Evolutionary conservation across 2,888 invertebrate species (phyloP), one percentile per base, ranked within the genome.

Genomic region (Adineta ricciae): DNA sequence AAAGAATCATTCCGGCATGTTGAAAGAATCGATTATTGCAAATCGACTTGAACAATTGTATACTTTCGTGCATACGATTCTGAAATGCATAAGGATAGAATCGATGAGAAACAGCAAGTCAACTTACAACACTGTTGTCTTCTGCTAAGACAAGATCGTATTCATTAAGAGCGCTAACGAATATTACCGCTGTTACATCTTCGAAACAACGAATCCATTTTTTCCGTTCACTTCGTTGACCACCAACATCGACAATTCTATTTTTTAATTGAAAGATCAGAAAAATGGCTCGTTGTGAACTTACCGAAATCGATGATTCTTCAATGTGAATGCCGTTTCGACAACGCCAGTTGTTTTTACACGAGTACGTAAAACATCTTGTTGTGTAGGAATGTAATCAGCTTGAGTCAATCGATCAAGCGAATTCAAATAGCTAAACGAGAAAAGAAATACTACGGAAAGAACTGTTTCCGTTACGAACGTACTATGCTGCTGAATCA

Each of bases 361-460:
- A 92, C 99, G 96, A 94, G 99, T 99, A 92, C 99, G 94, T 89
- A 99, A 93, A 91, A 99, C 99, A 93, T 99, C 99, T 92, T 94
- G 99, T 92, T 99, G 98, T 89, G 95, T 94, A 89, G 98, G 98
- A 90, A 96, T 96, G 93, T 99, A 99, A 92, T 96, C 95, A 89
- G 94, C 93, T 92, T 95, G 94, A 92, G 97, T 96, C 91, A 99
- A 95, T 92, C 94, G 94, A 92, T 95, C 94, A 92, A 97, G 96
- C 92, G 95, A 94, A 92, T 97, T 96, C 92, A 97, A 93, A 93
- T 97, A 97, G 93, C 56, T 56, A 5, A 56, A 56, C 21, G n/a
- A 56, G n/a, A 56, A 21, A 56, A n/a, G 41, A n/a, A 52, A 82
- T 11, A 49, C 54, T 27, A 50, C 19, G 32, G 82, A 87, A 2